phyloP scores from a whole-genome alignment of 2,888 invertebrate genomes.

The Quadroppia sp. region DNA sequence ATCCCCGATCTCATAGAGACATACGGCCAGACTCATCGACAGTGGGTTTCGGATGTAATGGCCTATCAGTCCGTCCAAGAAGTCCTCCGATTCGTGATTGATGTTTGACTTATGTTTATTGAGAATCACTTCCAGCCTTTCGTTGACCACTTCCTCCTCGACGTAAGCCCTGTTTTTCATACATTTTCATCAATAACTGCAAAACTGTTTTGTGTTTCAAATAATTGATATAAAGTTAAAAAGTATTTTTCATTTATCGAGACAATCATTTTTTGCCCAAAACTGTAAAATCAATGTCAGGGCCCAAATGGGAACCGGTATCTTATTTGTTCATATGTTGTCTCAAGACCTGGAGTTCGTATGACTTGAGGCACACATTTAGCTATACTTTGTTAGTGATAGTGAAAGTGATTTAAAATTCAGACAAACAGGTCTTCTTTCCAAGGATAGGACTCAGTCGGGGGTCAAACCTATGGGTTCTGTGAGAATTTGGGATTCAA shows the following conservation, averaged over 20 bases:
- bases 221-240: too few relatives aligned
- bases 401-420: constrained; percentile 7
- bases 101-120: neutral
- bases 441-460: constrained; percentile 22
- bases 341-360: neutral
- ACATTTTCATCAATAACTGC: too few relatives aligned
- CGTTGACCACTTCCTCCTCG: constrained; percentile 37
- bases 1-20: constrained; percentile 56
- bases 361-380: neutral
- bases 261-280: constrained; percentile 5
- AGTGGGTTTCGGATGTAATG: constrained; percentile 38
- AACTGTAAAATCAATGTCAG: constrained; percentile 7
- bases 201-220: too few relatives aligned
- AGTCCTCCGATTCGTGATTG: constrained; percentile 7
- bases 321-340: constrained; percentile 9
- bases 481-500: neutral
- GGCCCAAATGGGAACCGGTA: neutral
- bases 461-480: constrained; percentile 1
- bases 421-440: constrained; percentile 9
- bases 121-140: constrained; percentile 19
- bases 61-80: constrained; percentile 45
- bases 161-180: constrained; percentile 36
- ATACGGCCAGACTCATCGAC: constrained; percentile 42
- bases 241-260: too few relatives aligned
- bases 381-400: neutral